Evolutionary conservation across 1,140 invertebrate species (phyloP).

Genomic region (Gonioctena quinquepunctata): DNA sequence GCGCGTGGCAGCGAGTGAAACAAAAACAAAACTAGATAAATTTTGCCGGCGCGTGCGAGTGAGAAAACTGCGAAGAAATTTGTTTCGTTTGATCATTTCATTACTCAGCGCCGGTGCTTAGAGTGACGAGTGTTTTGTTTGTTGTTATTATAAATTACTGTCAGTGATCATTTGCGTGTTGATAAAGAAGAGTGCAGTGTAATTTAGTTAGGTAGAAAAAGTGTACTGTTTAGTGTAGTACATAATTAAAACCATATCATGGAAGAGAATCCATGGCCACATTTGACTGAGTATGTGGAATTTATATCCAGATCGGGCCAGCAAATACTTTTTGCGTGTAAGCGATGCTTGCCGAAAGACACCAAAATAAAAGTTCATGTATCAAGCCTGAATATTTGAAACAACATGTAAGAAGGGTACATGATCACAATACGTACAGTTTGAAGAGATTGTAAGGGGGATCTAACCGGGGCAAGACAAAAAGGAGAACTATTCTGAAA

Average conservation of each 20-base stretch:
- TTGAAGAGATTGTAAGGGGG: not conserved
- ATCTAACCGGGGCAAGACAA: not conserved
- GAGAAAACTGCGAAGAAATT: not conserved
- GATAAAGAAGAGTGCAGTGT: not conserved
- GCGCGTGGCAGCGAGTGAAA: not conserved
- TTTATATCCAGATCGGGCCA: not conserved
- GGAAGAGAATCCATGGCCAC: not conserved
- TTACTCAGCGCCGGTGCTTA: not conserved
- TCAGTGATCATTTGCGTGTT: not conserved
- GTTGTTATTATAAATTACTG: not conserved
- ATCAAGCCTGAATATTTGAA: not conserved
- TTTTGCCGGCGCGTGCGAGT: not conserved
- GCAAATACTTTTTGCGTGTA: not conserved
- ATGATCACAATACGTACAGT: not conserved
- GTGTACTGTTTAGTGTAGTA: not conserved
- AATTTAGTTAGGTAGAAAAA: not conserved
- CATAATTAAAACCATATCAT: not conserved
- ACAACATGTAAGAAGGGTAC: not conserved
- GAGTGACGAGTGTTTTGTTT: not conserved
- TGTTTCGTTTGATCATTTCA: not conserved
- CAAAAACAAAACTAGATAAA: not conserved
- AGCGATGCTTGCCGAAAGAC: not conserved
- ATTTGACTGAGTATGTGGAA: not conserved
- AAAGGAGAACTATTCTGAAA: not conserved
- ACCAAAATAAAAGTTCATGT: not conserved